Conservation (phyloP, 2,113 vertebrate species). For the Cairina moschata region DNA sequence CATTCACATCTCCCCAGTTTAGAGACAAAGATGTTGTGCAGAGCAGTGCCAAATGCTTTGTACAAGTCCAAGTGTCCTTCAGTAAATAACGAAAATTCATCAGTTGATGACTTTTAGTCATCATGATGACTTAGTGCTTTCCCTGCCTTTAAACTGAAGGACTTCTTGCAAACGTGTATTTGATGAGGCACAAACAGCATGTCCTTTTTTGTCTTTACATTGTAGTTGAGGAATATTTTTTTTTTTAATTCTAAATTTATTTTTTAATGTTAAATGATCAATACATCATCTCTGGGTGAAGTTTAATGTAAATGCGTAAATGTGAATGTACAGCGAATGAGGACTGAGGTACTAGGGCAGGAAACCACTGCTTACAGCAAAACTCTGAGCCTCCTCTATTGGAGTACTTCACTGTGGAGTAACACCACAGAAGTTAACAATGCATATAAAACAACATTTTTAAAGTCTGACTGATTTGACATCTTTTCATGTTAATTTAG, state of each 20-base stretch:
- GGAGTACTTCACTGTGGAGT: not conserved
- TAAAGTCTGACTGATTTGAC: not conserved
- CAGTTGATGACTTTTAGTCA: not conserved
- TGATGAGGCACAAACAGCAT: not conserved
- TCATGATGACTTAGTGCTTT: not conserved
- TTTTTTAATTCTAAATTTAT: no score
- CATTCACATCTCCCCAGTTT: no score
- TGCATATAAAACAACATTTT: not conserved
- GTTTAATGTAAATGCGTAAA: not conserved
- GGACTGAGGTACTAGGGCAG: not conserved
- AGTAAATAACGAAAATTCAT: not conserved
- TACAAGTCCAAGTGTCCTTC: not conserved
- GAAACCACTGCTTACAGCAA: not conserved
- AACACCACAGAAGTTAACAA: not conserved
- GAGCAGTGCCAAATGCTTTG: no score
- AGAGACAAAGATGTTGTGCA: no score
- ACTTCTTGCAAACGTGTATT: not conserved
- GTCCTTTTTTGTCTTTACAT: not conserved
- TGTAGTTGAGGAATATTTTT: not conserved
- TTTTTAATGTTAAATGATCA: not conserved
- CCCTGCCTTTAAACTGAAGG: not conserved
- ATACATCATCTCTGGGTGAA: not conserved
- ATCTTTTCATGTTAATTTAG: not conserved
- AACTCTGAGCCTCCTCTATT: not conserved
- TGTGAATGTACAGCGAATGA: not conserved